Base-by-base conservation (phyloP, 2,113 vertebrate genomes). In the Platichthys stellatus region DNA sequence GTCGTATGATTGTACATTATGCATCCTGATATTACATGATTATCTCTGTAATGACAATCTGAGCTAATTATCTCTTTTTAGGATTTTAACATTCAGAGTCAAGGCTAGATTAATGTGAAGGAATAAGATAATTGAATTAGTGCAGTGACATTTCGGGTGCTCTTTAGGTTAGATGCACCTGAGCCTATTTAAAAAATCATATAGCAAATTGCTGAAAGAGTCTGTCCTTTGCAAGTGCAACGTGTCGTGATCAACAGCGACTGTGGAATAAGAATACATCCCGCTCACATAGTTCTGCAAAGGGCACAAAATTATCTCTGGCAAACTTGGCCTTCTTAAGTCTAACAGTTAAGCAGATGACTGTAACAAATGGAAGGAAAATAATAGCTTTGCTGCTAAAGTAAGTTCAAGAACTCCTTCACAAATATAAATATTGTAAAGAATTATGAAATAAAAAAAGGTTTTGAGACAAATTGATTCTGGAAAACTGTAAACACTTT, bases 61-160 rank as follows among this genome's bases (percentile, higher is more conserved):
- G 40, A 43, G 12, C 12, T 43, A 13, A 43, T 3, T 43, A 12
- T 3, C 40, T 11, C 40, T 43, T 38, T 38, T 59, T 9, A 53
- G 23, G 23, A 13, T 70, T 51, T 54, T 60, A 49, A 43, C 61
- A 64, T 78, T 75, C 59, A 63, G 21, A 60, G 26, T 49, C 72
- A 62, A 69, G 56, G 13, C 35, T 15, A 35, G 20, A 77, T 17
- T 20, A 18, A 20, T 15, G 28, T 26, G 18, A 58, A 78, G 61
- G 53, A 58, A 21, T 70, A 49, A 67, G 28, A 23, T 75, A 69
- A 82, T 79, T 20, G 59, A 68, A 88, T 80, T 38, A 67, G 40
- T 76, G 69, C 63, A 60, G 64, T 88, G 82, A 76, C 82, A 24
- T 82, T 90, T 85, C 57, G 74, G 45, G 26, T 60, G 40, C 43